phyloP scores from a whole-genome alignment of 2,113 vertebrate genomes.

The Psittacara wagleri region DNA sequence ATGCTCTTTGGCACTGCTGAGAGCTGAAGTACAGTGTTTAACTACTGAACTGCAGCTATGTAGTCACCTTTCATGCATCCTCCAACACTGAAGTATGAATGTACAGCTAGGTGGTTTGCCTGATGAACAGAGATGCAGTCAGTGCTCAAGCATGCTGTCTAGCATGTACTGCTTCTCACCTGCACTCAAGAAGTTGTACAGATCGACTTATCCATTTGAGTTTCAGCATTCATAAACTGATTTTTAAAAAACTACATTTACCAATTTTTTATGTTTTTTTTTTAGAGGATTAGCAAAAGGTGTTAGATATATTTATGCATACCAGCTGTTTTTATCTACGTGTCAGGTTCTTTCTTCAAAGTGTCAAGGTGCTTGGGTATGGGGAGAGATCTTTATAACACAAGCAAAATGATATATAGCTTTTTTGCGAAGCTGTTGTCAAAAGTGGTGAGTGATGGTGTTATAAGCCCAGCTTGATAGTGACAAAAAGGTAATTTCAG shows the following conservation, averaged over 20 bases:
- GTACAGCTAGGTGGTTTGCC: not conserved
- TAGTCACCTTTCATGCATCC: not conserved
- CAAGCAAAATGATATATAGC: fast-evolving
- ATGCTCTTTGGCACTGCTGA: not conserved
- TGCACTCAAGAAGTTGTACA: not conserved
- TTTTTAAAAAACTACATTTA: not conserved
- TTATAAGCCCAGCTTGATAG: not conserved
- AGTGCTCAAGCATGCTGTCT: not conserved
- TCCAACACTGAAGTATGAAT: not conserved
- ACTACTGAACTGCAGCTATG: not conserved
- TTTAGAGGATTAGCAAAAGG: not conserved
- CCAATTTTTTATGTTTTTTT: not conserved
- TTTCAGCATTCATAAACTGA: not conserved
- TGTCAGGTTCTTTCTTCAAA: not conserved
- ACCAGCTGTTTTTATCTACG: not conserved
- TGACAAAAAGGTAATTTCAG: not conserved
- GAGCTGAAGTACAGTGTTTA: not conserved
- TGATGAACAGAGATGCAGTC: not conserved
- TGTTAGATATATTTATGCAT: not conserved
- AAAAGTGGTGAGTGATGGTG: not conserved
- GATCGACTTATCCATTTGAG: not conserved
- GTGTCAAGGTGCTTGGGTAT: not conserved
- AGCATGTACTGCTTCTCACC: not conserved
- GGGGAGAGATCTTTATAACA: not conserved
- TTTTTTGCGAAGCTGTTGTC: not conserved